Base-by-base conservation (phyloP, 2,888 invertebrate genomes). In the Tetragonisca angustula region DNA sequence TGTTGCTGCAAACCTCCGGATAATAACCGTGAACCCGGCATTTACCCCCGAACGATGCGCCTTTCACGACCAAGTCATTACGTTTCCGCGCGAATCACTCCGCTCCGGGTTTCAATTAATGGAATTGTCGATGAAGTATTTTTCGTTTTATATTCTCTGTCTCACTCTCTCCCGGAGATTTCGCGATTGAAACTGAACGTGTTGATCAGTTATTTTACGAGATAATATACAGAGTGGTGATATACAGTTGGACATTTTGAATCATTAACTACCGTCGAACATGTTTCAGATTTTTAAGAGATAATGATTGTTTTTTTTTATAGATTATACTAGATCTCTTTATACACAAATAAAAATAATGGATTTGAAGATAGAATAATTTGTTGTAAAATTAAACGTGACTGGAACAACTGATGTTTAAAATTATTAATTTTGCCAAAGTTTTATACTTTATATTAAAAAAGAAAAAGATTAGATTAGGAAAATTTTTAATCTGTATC, bases 51-150 rank as follows among this genome's bases (percentile, higher is more conserved):
- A 17, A 32, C 70, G 36, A 54, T 70, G n/a, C 21, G 54, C 36
- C 32, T 54, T 70, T 54, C 32, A 54, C 27, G 32, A 19, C 68
- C 32, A 64, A 71, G 71, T 76, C 24, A 54, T 65, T 24, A 19
- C 56, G 32, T 21, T 27, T 65, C 73, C 70, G 27, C 15, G 24
- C 50, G 65, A 70, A 75, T 65, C 36, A 24, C 65, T 17, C 56
- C 32, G 21, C 50, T 59, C n/a, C 3, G 19, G 2, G 72, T 72
- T 72, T 61, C 61, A n/a, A 56, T 56, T 56, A 70, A 69, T 27
- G 19, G 70, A n/a, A 17, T 36, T 50, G 62, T 72, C 56, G n/a
- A 17, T 27, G 36, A 27, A 52, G 50, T 36, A 24, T 52, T 36
- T 61, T 71, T 50, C 32, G 62, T 27, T 62, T 62, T 62, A 32